These are phyloP conservation scores for Poecilia wingei DNA, from an alignment of 2,797 vertebrate genomes.

Conservation along the genomic window DNA sequence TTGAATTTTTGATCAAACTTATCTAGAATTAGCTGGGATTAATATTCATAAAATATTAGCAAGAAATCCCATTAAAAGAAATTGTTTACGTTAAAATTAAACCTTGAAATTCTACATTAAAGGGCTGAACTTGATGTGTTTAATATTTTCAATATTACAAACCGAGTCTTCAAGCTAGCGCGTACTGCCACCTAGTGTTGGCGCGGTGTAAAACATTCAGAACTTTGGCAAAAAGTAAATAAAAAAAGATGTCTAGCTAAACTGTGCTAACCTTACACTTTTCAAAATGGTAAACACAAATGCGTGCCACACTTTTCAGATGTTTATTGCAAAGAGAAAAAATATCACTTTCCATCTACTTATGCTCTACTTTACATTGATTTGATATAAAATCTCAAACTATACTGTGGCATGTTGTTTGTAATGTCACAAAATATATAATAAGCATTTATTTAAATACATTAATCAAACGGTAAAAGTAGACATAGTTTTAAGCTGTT, in stretches of 20 bases:
- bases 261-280: neutral
- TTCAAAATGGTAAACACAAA: neutral
- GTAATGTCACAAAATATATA: neutral
- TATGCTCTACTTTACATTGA: neutral
- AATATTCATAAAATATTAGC: neutral
- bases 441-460: neutral
- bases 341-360: neutral
- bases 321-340: neutral
- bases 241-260: neutral
- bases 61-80: neutral
- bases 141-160: neutral
- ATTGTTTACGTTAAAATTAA: neutral
- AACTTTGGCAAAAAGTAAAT: neutral
- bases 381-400: neutral
- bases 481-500: neutral
- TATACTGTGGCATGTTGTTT: neutral
- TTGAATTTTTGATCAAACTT: neutral
- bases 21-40: neutral
- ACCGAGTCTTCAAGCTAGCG: neutral
- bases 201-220: neutral
- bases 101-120: neutral
- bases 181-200: constrained; percentile 18
- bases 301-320: neutral
- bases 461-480: neutral
- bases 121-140: no score